Evolutionary conservation across 1,140 invertebrate genomes (phyloP), one percentile per base, ranked within the genome.

Genomic region (Watersipora subatra): DNA sequence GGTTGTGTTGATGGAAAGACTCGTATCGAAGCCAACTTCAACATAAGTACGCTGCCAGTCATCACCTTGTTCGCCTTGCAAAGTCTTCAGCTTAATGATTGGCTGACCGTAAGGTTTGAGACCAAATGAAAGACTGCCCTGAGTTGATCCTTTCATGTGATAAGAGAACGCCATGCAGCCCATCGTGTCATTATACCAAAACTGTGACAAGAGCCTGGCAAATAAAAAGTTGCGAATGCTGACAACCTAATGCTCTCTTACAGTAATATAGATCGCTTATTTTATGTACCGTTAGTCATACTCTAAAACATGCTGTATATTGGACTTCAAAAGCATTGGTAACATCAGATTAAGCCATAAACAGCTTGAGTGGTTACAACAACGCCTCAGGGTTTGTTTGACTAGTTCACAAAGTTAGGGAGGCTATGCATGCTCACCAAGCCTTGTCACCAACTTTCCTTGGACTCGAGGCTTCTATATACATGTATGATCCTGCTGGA

Each of bases 101-200:
- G 34, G 34, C 34, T 46, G 34, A n/a, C n/a, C n/a, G n/a, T 46
- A 46, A n/a, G 34, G 34, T 46, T 46, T 46, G 34, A 46, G 7
- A n/a, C 34, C 34, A n/a, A 46, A 46, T 12, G 34, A 71, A 0
- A 78, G 67, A 30, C 64, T 67, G 20, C 73, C 76, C 66, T 74
- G 71, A 19, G 63, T 61, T n/a, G 15, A 20, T 15, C 89, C 89
- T 71, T 84, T 88, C 89, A 91, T 90, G 70, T 89, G 87, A 71
- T 82, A 86, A 82, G 84, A 90, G 72, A 91, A 88, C 7, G 64
- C 68, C 12, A 79, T 58, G 67, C 78, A 79, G 0, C 71, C 66
- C 7, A 64, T 62, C 19, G 67, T 69, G 17, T 61, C 58, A 63
- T 67, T 70, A 30, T 46, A 46, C 34, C 34, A 46, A n/a, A 46